Evolutionary conservation across 2,797 vertebrate species (phyloP), one percentile per base, ranked within the genome.

Genomic region (Sebastes matsubarae): DNA sequence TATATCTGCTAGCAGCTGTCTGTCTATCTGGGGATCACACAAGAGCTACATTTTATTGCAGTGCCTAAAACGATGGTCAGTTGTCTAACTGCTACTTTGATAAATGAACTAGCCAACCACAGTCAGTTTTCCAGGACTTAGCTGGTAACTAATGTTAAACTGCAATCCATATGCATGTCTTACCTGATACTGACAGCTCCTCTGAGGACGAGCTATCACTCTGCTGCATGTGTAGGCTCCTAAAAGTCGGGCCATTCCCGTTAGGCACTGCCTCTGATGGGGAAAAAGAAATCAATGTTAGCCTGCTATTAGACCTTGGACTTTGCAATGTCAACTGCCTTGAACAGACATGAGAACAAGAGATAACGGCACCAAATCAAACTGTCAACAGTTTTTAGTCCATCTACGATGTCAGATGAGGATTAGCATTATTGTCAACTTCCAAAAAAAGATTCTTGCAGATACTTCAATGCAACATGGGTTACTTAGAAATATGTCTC

Each of bases 151-250:
- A 24, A 52, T 58, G 38, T 7, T 5, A 36, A 25, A 20, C 20
- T 2, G n/a, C 58, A 34, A 54, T 29, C 14, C 1, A 4, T 8
- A 3, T 46, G 30, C 32, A 24, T 70, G 4, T 18, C 1, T 84
- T 91, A 94, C 89, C 92, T 79, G 88, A 93, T 76, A 89, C 88
- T 0, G 94, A 91, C 66, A 94, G 81, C 60, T 95, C 94, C 70
- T 96, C 94, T 12, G 87, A 86, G 59, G 93, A 93, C 2, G 91
- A 94, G 72, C 89, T 85, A 25, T 94, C 89, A 11, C 85, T 94
- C 42, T 79, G 85, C 79, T 91, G 89, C 72, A 79, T 68, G 36
- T 67, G 85, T 29, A 90, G 58, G 64, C 68, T 87, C 55, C 83
- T 91, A 58, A 89, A 82, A 30, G 76, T 27, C 4, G 88, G 68